phyloP scores from a whole-genome alignment of 2,113 vertebrate genomes.

The Heterocephalus glaber region DNA sequence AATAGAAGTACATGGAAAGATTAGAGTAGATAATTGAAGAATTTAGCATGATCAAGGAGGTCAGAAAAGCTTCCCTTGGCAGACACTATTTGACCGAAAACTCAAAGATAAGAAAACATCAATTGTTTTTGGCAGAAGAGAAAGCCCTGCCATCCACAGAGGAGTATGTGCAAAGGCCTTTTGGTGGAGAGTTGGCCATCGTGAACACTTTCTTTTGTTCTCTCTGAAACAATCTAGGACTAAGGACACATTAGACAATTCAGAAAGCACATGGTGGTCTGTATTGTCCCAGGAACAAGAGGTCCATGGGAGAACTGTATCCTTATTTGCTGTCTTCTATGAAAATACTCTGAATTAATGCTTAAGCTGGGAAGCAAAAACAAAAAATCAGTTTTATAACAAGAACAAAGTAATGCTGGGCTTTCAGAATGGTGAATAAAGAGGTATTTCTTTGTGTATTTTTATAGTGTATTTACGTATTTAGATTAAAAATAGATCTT shows the following conservation, averaged over 20 bases:
- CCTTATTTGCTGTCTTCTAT: neutral
- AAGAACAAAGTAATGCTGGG: neutral
- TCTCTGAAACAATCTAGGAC: neutral
- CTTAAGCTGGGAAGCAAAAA: neutral
- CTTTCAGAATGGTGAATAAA: neutral
- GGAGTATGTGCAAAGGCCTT: neutral
- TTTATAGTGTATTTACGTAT: neutral
- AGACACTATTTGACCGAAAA: neutral
- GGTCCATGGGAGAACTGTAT: neutral
- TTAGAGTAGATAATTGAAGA: neutral
- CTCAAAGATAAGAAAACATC: neutral
- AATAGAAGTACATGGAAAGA: neutral
- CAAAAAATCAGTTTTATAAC: neutral
- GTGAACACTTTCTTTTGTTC: neutral
- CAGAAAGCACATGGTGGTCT: neutral
- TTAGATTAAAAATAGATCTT: conserved; percentile 44
- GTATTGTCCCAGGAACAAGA: neutral
- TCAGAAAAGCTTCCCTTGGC: neutral
- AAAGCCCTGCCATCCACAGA: neutral
- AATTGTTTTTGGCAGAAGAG: neutral
- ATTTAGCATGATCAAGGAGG: neutral
- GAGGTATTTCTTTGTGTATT: neutral
- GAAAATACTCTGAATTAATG: neutral
- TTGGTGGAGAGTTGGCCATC: neutral
- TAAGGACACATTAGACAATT: neutral